These are phyloP conservation scores for Serripes groenlandicus DNA, from an alignment of 2,888 invertebrate species.

Conservation along the genomic window DNA sequence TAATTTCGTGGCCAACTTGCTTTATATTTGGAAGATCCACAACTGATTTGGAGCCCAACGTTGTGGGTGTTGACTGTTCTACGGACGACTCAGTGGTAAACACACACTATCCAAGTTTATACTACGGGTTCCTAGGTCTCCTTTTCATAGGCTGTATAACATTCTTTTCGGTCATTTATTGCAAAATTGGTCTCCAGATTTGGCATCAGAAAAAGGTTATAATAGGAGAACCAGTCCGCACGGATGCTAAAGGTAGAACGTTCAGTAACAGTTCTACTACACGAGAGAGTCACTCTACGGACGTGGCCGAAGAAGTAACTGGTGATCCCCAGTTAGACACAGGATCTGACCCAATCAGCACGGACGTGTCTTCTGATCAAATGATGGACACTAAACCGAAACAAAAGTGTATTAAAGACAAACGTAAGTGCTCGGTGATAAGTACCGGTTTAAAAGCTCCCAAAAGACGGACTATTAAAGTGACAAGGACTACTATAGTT, in stretches of 20 bases:
- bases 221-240: constrained; percentile 68
- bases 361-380: constrained; percentile 79
- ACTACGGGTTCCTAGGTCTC: constrained; percentile 79
- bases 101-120: constrained; percentile 79
- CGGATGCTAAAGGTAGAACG: constrained; percentile 52
- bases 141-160: constrained; percentile 77
- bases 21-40: constrained; percentile 79
- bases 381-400: constrained; percentile 53
- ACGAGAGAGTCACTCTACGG: constrained; percentile 48
- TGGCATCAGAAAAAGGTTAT: constrained; percentile 77
- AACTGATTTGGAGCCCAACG: constrained; percentile 65
- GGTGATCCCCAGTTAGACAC: constrained; percentile 50
- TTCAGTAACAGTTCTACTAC: constrained; percentile 68
- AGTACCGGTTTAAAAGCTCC: constrained; percentile 53
- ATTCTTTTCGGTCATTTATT: constrained; percentile 80
- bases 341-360: constrained; percentile 76
- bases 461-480: constrained; percentile 72
- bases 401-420: constrained; percentile 59
- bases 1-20: constrained; percentile 79
- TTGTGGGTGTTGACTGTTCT: constrained; percentile 79
- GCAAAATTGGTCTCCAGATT: constrained; percentile 78
- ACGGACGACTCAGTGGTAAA: constrained; percentile 79
- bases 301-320: constrained; percentile 42
- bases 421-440: constrained; percentile 58
- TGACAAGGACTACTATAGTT: constrained; percentile 80